Conservation (phyloP, 1,140 invertebrate genomes). For the Pygmarrhopalites habei region DNA sequence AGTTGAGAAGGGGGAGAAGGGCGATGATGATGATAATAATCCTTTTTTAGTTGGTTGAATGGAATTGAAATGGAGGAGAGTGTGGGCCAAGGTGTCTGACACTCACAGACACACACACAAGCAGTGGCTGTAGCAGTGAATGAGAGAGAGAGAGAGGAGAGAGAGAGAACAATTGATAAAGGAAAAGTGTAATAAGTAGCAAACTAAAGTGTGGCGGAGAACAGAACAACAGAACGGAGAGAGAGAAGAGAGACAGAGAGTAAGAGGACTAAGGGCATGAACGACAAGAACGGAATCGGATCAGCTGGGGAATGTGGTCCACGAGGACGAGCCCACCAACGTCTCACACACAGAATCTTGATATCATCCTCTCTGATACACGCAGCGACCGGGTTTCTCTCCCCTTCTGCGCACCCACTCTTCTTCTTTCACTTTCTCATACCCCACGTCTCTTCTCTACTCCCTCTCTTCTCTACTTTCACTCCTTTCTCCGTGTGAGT, state of each 20-base stretch:
- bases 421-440: neutral
- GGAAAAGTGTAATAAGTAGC: no score
- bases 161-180: neutral
- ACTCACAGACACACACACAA: no score
- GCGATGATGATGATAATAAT: neutral
- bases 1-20: neutral
- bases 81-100: no score
- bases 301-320: slow-evolving; percentile 10
- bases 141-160: neutral
- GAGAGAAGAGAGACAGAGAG: neutral
- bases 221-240: no score
- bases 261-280: slow-evolving; percentile 9
- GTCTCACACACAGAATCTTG: neutral
- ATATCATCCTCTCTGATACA: neutral
- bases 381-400: neutral
- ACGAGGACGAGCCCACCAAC: neutral
- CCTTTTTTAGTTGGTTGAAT: neutral
- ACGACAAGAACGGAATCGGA: slow-evolving; percentile 4
- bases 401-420: neutral
- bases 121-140: neutral
- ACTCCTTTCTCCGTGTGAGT: neutral
- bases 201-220: no score
- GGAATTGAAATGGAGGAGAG: no score
- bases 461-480: neutral
- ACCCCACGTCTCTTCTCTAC: neutral